These are phyloP conservation scores for Apoderus coryli DNA, from an alignment of 2,888 invertebrate genomes.

Conservation along the genomic window DNA sequence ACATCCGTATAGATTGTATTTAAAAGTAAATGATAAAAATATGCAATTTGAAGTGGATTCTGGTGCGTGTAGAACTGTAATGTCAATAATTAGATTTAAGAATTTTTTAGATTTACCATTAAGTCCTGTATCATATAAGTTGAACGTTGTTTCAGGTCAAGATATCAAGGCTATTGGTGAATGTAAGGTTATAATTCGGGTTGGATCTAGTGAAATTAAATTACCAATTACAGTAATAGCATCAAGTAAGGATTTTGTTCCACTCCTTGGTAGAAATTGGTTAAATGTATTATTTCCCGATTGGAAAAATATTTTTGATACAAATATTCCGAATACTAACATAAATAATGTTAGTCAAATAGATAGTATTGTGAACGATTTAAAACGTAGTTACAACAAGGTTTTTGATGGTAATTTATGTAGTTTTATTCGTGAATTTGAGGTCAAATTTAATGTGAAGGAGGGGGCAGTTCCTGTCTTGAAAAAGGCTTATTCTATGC, in stretches of 20 bases:
- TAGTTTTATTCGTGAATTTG: too few species aligned
- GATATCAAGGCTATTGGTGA: slow-evolving; percentile 1
- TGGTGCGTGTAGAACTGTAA: not conserved
- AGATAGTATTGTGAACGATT: too few species aligned
- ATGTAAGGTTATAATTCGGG: not conserved
- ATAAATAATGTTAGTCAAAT: not conserved
- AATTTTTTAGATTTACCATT: not conserved
- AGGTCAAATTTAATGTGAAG: too few species aligned
- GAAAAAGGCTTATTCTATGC: too few species aligned
- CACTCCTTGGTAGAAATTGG: slow-evolving; percentile 1
- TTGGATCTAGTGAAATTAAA: not conserved
- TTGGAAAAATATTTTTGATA: slow-evolving; percentile 1
- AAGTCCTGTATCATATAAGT: not conserved
- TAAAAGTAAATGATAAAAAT: slow-evolving; percentile 1
- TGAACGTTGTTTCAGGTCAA: not conserved
- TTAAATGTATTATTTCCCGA: slow-evolving; percentile 1
- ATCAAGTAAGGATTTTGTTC: not conserved
- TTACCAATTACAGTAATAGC: not conserved
- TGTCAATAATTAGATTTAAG: not conserved
- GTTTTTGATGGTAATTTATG: too few species aligned
- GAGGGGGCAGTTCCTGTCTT: too few species aligned
- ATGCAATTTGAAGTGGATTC: not conserved
- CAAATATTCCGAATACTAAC: not conserved
- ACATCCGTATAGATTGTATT: not conserved
- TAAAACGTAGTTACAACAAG: too few species aligned